Conservation (phyloP, 2,113 vertebrate genomes). For the Varanus salvator region DNA sequence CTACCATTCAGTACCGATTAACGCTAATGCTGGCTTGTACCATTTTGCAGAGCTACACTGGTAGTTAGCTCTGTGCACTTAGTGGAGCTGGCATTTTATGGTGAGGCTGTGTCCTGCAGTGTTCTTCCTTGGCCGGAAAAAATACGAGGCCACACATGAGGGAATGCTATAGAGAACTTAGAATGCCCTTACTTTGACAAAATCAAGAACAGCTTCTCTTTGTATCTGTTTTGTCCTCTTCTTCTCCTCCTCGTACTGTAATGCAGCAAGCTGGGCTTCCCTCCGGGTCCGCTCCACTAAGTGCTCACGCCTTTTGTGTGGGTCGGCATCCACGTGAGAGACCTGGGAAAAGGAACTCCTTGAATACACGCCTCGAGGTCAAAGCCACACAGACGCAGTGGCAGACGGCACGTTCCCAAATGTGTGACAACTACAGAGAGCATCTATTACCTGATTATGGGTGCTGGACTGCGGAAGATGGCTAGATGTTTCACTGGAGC, state of each 20-base stretch:
- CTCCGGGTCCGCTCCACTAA: conserved; percentile 86
- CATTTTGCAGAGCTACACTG: not conserved
- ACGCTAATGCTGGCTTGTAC: not conserved
- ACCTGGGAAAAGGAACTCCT: conserved; percentile 56
- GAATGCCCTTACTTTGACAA: conserved; percentile 80
- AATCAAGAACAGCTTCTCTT: conserved; percentile 80
- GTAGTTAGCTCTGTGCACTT: not conserved
- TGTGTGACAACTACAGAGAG: not conserved
- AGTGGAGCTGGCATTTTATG: not conserved
- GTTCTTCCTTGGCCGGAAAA: not conserved
- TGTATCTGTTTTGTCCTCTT: conserved; percentile 84
- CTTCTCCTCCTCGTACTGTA: conserved; percentile 92
- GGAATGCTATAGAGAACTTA: not conserved
- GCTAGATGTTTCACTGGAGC: conserved; percentile 70
- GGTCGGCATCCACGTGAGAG: conserved; percentile 59
- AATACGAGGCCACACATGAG: not conserved
- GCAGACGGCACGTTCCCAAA: not conserved
- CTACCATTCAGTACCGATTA: not conserved
- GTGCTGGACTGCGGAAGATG: conserved; percentile 68
- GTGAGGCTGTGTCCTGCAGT: not conserved
- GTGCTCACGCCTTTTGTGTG: conserved; percentile 70
- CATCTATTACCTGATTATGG: conserved; percentile 76
- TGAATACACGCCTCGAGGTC: not conserved
- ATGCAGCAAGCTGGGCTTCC: conserved; percentile 91
- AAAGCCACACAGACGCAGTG: not conserved